Evolutionary conservation across 2,113 vertebrate genomes (phyloP).

Genomic region (Chrysochloris asiatica): DNA sequence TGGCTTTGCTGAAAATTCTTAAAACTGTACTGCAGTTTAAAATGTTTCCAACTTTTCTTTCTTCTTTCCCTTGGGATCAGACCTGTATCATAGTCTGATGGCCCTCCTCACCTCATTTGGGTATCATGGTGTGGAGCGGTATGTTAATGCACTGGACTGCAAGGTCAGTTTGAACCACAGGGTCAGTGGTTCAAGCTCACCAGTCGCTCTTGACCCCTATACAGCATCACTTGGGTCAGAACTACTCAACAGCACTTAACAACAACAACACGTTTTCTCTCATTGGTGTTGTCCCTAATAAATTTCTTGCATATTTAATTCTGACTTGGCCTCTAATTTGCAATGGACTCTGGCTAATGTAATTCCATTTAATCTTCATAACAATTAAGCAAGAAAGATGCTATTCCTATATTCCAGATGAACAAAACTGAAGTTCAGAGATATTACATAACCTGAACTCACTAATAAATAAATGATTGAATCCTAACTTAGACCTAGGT

Average conservation of each 20-base stretch:
- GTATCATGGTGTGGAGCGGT: too few species aligned
- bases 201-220: too few species aligned
- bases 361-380: constrained; percentile 1
- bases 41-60: not conserved
- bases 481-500: not conserved
- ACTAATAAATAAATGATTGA: not conserved
- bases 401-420: not conserved
- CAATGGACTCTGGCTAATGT: not conserved
- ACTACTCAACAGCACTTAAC: too few species aligned
- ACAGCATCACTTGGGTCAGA: too few species aligned
- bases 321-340: constrained; percentile 27
- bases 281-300: not conserved
- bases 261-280: too few species aligned
- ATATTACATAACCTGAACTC: not conserved
- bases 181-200: too few species aligned
- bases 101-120: not conserved
- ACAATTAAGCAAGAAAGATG: not conserved
- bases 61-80: not conserved
- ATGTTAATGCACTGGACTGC: too few species aligned
- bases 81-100: not conserved
- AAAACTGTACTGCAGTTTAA: not conserved
- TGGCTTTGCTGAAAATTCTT: not conserved
- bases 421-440: not conserved
- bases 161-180: too few species aligned
- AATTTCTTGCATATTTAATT: not conserved